Conservation (phyloP, 2,888 invertebrate genomes). For the Meiosimyza decipiens region DNA sequence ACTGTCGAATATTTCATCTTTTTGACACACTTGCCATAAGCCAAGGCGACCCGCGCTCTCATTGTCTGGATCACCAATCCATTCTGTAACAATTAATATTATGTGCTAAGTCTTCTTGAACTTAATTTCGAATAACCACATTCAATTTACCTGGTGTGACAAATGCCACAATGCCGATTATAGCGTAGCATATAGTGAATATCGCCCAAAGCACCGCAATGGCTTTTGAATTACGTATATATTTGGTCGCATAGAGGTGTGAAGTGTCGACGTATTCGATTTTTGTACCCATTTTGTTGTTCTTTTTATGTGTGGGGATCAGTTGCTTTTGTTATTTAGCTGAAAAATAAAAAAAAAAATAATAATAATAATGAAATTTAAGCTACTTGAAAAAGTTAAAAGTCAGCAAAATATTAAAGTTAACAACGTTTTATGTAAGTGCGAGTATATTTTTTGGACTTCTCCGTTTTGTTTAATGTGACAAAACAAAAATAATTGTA, state of each 20-base stretch:
- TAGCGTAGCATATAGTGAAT: slow-evolving; percentile 96
- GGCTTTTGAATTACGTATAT: slow-evolving; percentile 91
- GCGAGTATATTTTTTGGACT: too few relatives aligned
- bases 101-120: not conserved
- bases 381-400: too few relatives aligned
- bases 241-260: slow-evolving; percentile 90
- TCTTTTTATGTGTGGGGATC: not conserved
- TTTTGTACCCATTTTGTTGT: slow-evolving; percentile 84
- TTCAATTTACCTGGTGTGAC: slow-evolving; percentile 77
- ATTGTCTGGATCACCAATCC: slow-evolving; percentile 87
- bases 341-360: slow-evolving; percentile 18
- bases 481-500: too few relatives aligned
- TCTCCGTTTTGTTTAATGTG: too few relatives aligned
- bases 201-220: slow-evolving; percentile 98
- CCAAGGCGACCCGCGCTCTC: slow-evolving; percentile 93
- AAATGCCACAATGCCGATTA: slow-evolving; percentile 94
- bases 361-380: not conserved
- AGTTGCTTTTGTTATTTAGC: not conserved
- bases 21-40: slow-evolving; percentile 88
- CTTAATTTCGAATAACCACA: slow-evolving; percentile 15
- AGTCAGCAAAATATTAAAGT: too few relatives aligned
- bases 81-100: slow-evolving; percentile 68
- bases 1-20: slow-evolving; percentile 80
- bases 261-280: slow-evolving; percentile 92
- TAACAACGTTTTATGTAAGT: too few relatives aligned